Evolutionary conservation across 2,888 invertebrate species (phyloP).

Genomic region (Eurytoma californica): DNA sequence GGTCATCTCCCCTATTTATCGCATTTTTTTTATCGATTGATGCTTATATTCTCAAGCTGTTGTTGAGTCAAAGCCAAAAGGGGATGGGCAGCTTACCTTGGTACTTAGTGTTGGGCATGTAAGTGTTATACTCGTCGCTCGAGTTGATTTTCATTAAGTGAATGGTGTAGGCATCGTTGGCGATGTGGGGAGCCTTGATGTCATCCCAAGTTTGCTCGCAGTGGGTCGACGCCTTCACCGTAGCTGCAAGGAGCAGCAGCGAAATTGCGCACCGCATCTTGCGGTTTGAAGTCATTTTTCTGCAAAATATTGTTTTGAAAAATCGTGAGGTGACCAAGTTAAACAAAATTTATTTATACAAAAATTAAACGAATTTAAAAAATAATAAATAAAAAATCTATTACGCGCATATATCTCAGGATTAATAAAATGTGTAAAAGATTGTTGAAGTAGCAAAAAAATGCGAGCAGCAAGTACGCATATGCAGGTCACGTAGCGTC

Average conservation of each 20-base stretch:
- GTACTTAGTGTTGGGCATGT: slow-evolving; percentile 71
- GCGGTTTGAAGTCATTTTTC: slow-evolving; percentile 29
- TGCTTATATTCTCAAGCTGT: too few relatives aligned
- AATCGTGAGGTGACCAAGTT: too few relatives aligned
- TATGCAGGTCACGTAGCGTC: too few relatives aligned
- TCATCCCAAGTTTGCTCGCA: slow-evolving; percentile 57
- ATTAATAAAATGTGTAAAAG: too few relatives aligned
- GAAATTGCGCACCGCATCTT: slow-evolving; percentile 5
- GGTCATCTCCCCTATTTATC: neutral
- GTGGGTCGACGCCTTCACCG: slow-evolving; percentile 27
- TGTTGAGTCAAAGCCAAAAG: slow-evolving; percentile 24
- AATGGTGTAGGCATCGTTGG: slow-evolving; percentile 30
- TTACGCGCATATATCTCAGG: too few relatives aligned
- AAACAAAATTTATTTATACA: too few relatives aligned
- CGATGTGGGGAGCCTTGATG: slow-evolving; percentile 50
- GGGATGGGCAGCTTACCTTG: slow-evolving; percentile 61
- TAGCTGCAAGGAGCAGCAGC: slow-evolving; percentile 1
- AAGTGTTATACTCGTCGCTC: slow-evolving; percentile 66
- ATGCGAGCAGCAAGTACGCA: neutral
- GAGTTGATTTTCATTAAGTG: slow-evolving; percentile 64
- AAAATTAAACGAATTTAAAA: too few relatives aligned
- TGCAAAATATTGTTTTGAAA: slow-evolving; percentile 11
- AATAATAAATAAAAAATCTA: too few relatives aligned
- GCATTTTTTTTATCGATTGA: neutral
- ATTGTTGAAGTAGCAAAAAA: neutral